Percentiles rank a stretch among this genome's conserved stretches.
Evolutionary conservation across 2,888 invertebrate genomes (phyloP).

Genomic region (Saturnia pavonia): DNA sequence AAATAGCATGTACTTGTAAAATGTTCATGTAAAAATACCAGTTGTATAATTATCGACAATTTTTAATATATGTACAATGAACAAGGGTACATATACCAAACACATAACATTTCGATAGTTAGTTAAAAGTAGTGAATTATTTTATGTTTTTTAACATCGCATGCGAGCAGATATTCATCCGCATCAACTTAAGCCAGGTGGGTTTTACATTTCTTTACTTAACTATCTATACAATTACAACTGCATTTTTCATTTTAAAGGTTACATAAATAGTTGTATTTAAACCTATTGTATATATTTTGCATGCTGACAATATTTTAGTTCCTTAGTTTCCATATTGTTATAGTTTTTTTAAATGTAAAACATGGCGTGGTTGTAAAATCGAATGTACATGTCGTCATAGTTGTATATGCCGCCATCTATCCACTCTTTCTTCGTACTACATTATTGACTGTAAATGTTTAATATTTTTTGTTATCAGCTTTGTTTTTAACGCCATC

Average conservation of each 20-base stretch:
- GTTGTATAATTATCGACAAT: too few relatives aligned
- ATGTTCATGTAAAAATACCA: too few relatives aligned
- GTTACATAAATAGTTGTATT: background rate
- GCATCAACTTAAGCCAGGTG: constrained; percentile 71
- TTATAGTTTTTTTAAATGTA: too few relatives aligned
- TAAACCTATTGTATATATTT: background rate
- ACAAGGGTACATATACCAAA: background rate
- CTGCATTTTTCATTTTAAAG: background rate
- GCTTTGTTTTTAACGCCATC: too few relatives aligned
- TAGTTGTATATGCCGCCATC: too few relatives aligned
- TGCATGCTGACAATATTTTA: background rate
- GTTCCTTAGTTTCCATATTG: background rate
- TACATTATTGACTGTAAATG: too few relatives aligned
- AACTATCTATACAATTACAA: constrained; percentile 19
- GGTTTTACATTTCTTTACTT: constrained; percentile 41
- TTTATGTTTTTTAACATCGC: constrained; percentile 54
- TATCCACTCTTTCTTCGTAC: too few relatives aligned
- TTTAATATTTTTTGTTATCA: too few relatives aligned
- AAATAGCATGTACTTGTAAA: too few relatives aligned
- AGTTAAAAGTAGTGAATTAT: constrained; percentile 14
- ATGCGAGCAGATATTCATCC: constrained; percentile 68
- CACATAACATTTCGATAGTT: background rate
- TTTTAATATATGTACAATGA: background rate
- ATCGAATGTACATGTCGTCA: too few relatives aligned
- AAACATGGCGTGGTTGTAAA: too few relatives aligned